Evolutionary conservation across 2,113 vertebrate genomes (phyloP).

Genomic region (Pagrus major): DNA sequence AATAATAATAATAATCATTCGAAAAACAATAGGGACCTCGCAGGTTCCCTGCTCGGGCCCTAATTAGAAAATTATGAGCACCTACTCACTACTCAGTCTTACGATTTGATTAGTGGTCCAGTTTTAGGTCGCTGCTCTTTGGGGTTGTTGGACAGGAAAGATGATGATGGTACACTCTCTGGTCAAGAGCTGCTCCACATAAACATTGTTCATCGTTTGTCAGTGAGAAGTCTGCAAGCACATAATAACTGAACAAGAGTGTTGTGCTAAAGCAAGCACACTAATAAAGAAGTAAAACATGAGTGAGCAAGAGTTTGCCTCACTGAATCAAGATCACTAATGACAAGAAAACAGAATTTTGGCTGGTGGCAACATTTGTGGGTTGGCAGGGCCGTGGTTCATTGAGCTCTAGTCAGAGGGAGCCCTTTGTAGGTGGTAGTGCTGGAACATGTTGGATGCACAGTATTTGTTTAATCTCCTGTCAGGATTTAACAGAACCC

Average conservation of each 20-base stretch:
- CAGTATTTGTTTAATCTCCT: background rate
- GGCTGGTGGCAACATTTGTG: background rate
- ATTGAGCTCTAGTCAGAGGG: conserved; percentile 12
- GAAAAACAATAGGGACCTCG: no score
- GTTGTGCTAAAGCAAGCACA: background rate
- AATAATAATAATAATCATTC: no score
- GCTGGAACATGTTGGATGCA: background rate
- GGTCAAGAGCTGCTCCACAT: no score
- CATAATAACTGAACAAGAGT: background rate
- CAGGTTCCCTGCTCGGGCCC: no score
- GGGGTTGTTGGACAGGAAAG: background rate
- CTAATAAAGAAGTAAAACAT: background rate
- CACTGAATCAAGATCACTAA: background rate
- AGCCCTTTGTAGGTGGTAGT: background rate
- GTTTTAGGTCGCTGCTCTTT: background rate
- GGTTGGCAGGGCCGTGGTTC: conserved; percentile 6
- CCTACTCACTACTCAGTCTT: background rate
- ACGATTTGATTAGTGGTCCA: background rate
- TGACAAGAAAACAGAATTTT: background rate
- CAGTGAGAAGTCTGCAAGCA: background rate
- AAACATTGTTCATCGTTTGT: background rate
- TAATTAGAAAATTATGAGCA: no score
- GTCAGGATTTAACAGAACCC: background rate
- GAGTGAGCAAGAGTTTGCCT: background rate
- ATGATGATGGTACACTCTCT: no score